Base-by-base conservation (phyloP, 2,797 vertebrate genomes). In the Sylvilagus floridanus region DNA sequence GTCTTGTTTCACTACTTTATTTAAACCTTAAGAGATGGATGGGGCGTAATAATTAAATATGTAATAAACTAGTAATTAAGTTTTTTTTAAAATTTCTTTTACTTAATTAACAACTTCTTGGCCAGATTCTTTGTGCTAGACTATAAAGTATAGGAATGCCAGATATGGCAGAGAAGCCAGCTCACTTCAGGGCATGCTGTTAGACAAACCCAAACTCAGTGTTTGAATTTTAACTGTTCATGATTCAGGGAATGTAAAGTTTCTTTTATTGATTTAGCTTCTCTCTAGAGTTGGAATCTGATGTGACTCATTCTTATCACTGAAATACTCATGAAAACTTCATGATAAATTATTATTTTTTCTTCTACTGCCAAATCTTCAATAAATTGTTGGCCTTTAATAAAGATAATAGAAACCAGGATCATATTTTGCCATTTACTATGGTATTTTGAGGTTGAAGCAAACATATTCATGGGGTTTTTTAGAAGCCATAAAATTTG, bases 301-400 rank as follows among this genome's bases (percentile, higher is more conserved):
- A 86, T 54, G 52, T 10, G 21, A 85, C 28, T 71, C 10, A 66
- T 79, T 83, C 63, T 75, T 19, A 72, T 90, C 26, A 78, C 0
- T 57, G 14, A 73, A 84, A 72, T 62, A 37, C 7, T 63, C 14
- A 57, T 57, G 19, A 5, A 88, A 85, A 88, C 10, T 85, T 82
- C 26, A 22, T 42, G 57, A n/a, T 19, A 69, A 88, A 30, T 68
- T 16, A 17, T 10, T 66, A 21, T 50, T 37, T 50, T 60, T 91
- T 84, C 85, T 87, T 91, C 84, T n/a, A 68, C 57, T 42, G 75
- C 9, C 71, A 71, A 95, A 85, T 50, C 22, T 72, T 42, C 26
- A 42, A 32, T 52, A 68, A 50, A 10, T 73, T 77, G 68, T n/a
- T 84, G 35, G 28, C 4, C 4, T 72, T 77, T 28, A 65, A 78